Percentiles rank a stretch among this genome's conserved stretches.
phyloP scores from a whole-genome alignment of 2,888 invertebrate species.

The Drosophila sordidapex region DNA sequence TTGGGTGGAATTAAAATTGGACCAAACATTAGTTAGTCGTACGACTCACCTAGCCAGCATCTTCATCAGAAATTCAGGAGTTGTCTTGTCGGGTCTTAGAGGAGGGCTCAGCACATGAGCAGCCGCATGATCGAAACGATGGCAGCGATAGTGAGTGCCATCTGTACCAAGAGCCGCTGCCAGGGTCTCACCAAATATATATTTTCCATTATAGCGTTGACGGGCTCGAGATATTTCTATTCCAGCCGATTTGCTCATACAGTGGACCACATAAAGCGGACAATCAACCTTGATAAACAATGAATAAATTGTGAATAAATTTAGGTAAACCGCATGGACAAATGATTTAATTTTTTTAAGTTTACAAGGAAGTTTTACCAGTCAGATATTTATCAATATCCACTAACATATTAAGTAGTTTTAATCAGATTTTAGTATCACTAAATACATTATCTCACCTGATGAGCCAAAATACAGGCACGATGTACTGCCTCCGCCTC shows the following conservation, averaged over 20 bases:
- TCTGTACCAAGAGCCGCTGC: slow-evolving; percentile 89
- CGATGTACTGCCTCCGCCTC: slow-evolving; percentile 98
- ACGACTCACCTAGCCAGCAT: slow-evolving; percentile 93
- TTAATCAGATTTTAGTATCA: not conserved
- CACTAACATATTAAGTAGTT: not conserved
- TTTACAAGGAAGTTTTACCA: not conserved
- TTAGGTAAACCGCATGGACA: not conserved
- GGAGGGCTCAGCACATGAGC: slow-evolving; percentile 98
- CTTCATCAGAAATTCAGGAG: slow-evolving; percentile 94
- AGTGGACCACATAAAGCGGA: slow-evolving; percentile 98
- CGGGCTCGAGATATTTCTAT: slow-evolving; percentile 90
- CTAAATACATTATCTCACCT: slow-evolving; percentile 86
- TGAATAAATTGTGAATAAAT: not conserved
- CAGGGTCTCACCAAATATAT: slow-evolving; percentile 96
- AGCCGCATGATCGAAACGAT: slow-evolving; percentile 97
- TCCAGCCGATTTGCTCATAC: slow-evolving; percentile 98
- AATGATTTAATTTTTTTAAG: too few species aligned
- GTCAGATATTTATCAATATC: not conserved
- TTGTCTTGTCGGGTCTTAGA: slow-evolving; percentile 93
- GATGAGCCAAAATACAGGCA: slow-evolving; percentile 96
- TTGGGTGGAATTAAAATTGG: slow-evolving; percentile 9
- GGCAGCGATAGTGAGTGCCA: slow-evolving; percentile 91
- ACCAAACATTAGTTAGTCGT: slow-evolving; percentile 17
- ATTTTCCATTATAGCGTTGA: slow-evolving; percentile 86
- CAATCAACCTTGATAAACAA: slow-evolving; percentile 77